Evolutionary conservation across 2,888 invertebrate species (phyloP), one percentile per base, ranked within the genome.

Genomic region (Acanthosepion esculentum): DNA sequence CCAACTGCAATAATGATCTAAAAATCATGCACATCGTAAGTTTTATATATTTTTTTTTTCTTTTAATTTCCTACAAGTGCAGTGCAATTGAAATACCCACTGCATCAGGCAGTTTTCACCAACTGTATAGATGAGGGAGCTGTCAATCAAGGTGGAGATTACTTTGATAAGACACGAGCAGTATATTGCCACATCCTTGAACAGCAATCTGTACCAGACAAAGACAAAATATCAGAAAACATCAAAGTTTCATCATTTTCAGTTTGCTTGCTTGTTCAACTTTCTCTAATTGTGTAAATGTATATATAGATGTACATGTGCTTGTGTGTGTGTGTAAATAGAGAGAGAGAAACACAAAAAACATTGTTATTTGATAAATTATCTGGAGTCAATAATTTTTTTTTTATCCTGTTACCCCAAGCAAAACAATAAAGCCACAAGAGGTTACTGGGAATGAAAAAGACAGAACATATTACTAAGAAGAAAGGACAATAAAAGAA

Each of bases 121-220:
- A 12, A 78, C 78, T 78, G 78, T 78, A n/a, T 78, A 78, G 78
- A 78, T 78, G 78, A 78, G 78, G 78, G 78, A n/a, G n/a, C 78
- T 78, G 78, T 18, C n/a, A 33, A 78, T 33, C 15, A 78, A 33
- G n/a, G 78, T 78, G 4, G 78, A 78, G n/a, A 78, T 33, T 33
- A 78, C 78, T 78, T 78, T 78, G 78, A 78, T 18, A 78, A 78
- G 78, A 78, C 78, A 78, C 78, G 78, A 78, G 78, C 78, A 78
- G 78, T 78, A 78, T n/a, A 78, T n/a, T 8, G 78, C 78, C 15
- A 78, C 78, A 78, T 78, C 78, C n/a, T 78, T 78, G n/a, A 78
- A 33, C 78, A 78, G 78, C n/a, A 78, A 78, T 78, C 78, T 78
- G 78, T 78, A 78, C 78, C 78, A 33, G 78, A 78, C 33, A 78